Evolutionary conservation across 1,140 invertebrate genomes (phyloP).

Genomic region (Magallana ariakensis): DNA sequence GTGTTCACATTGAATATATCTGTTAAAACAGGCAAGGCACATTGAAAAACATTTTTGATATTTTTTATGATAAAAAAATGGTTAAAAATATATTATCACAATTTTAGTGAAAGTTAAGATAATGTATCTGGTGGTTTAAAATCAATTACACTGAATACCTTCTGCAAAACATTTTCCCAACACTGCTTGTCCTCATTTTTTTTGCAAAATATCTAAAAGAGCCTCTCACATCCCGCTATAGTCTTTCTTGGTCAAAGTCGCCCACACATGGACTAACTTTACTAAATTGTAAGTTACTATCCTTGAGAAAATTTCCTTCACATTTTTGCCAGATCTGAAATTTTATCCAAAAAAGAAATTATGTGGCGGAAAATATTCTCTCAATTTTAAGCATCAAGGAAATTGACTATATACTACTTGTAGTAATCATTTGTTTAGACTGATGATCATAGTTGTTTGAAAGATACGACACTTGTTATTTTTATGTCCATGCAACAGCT

Average conservation of each 20-base stretch:
- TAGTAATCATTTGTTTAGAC: too few species aligned
- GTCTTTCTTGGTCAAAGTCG: background rate
- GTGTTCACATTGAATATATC: background rate
- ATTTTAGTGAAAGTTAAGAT: background rate
- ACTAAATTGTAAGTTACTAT: background rate
- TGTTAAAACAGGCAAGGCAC: background rate
- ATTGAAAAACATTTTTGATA: background rate
- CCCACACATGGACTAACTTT: background rate
- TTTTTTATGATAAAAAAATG: background rate
- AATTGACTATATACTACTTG: too few species aligned
- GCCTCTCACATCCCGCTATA: background rate
- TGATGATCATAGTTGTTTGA: too few species aligned
- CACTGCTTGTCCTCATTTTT: background rate
- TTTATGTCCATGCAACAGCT: too few species aligned
- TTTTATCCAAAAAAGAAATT: background rate
- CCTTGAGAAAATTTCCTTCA: background rate
- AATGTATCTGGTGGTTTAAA: background rate
- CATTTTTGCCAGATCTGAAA: slow-evolving; percentile 15
- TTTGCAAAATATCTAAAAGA: background rate
- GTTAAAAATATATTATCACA: background rate
- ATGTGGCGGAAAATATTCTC: too few species aligned
- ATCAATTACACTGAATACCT: background rate
- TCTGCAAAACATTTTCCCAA: background rate
- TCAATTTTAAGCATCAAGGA: too few species aligned
- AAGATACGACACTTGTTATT: too few species aligned